Conservation (phyloP, 2,113 vertebrate genomes). For the Cardinalis cardinalis region DNA sequence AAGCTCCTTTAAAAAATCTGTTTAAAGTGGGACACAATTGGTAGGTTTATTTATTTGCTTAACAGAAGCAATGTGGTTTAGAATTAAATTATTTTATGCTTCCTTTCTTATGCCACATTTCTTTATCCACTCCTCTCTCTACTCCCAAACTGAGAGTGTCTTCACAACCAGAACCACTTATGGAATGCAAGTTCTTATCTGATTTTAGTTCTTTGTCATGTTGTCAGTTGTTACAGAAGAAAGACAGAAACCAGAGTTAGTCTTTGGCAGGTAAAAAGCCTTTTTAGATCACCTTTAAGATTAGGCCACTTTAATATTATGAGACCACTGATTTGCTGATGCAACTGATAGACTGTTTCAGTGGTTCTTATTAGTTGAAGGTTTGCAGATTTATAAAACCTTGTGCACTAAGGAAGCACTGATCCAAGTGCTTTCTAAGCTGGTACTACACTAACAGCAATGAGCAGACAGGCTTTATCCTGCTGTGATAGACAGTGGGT, state of each 20-base stretch:
- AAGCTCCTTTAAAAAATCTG: background rate
- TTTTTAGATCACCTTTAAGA: constrained; percentile 57
- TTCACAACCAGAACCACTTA: constrained; percentile 30
- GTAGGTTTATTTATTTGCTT: background rate
- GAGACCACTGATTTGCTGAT: constrained; percentile 7
- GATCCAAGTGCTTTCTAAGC: background rate
- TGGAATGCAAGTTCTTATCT: constrained; percentile 58
- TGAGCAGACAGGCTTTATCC: background rate
- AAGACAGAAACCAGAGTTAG: constrained; percentile 51
- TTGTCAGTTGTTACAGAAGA: constrained; percentile 47
- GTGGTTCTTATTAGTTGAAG: background rate
- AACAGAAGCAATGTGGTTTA: background rate
- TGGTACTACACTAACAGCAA: background rate
- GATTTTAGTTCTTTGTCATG: constrained; percentile 20
- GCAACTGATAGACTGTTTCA: constrained; percentile 2
- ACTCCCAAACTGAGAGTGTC: background rate
- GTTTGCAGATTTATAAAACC: background rate
- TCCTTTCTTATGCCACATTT: background rate
- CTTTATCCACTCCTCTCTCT: background rate
- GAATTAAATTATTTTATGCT: background rate
- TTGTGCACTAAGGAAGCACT: background rate
- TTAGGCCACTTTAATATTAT: constrained; percentile 28
- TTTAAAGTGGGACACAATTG: background rate
- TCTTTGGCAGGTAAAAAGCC: constrained; percentile 55
- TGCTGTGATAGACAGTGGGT: background rate